Conservation (phyloP, 2,113 vertebrate species). For the Scatophagus argus region DNA sequence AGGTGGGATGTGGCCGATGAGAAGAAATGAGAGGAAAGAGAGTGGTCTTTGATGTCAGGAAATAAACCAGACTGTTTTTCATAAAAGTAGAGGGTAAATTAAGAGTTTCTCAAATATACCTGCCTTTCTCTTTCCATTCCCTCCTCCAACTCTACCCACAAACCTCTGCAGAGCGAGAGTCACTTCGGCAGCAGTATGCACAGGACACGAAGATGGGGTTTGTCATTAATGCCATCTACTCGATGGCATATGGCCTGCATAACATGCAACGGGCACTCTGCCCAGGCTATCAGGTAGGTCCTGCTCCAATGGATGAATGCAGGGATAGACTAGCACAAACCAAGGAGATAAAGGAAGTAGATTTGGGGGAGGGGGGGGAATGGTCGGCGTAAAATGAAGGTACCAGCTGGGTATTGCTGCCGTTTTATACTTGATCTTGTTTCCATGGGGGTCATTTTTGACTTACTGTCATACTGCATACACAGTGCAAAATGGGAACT, state of each 20-base stretch:
- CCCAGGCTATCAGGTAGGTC: slow-evolving; percentile 86
- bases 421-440: neutral
- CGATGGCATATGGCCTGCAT: slow-evolving; percentile 97
- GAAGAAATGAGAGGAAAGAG: slow-evolving; percentile 35
- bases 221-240: slow-evolving; percentile 98
- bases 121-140: slow-evolving; percentile 14
- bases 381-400: neutral
- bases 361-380: neutral
- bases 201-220: slow-evolving; percentile 99
- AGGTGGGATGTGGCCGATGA: slow-evolving; percentile 52
- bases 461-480: neutral
- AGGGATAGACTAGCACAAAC: neutral
- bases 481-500: neutral
- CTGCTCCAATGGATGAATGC: slow-evolving; percentile 31
- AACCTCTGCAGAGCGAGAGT: slow-evolving; percentile 86
- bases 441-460: neutral
- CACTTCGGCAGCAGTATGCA: slow-evolving; percentile 92
- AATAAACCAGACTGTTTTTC: slow-evolving; percentile 22
- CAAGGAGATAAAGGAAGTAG: neutral
- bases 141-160: neutral
- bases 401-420: neutral
- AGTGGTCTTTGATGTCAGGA: slow-evolving; percentile 56
- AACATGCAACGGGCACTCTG: slow-evolving; percentile 94
- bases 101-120: slow-evolving; percentile 36
- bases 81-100: slow-evolving; percentile 35